Percentiles rank a stretch among this genome's conserved stretches.
Conservation (phyloP, 2,797 vertebrate genomes). For the Mormyrops attenuatus region DNA sequence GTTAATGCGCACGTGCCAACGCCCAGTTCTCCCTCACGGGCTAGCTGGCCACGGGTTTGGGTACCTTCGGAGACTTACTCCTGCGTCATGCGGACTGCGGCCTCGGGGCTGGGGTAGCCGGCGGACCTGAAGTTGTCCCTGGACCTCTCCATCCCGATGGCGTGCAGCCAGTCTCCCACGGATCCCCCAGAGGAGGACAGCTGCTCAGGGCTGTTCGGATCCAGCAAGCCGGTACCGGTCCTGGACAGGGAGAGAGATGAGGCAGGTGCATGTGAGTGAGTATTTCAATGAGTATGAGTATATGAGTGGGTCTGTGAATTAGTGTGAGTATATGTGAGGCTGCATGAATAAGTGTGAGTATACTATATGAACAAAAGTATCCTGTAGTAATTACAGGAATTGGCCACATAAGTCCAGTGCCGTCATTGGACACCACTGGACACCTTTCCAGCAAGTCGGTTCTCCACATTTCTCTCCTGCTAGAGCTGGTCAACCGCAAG, state of each 20-base stretch:
- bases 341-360: not conserved
- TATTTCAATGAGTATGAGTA: not conserved
- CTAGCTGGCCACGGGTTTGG: not conserved
- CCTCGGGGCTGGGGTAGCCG: conserved; percentile 88
- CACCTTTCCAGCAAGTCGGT: not conserved
- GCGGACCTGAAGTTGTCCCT: conserved; percentile 93
- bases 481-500: not conserved
- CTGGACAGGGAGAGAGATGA: conserved; percentile 49
- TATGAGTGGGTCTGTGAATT: not conserved
- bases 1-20: conserved; percentile 8
- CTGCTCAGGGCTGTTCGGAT: conserved; percentile 80
- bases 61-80: conserved; percentile 75
- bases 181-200: conserved; percentile 83
- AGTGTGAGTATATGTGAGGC: not conserved
- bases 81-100: conserved; percentile 91
- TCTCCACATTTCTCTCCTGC: not conserved
- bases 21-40: not conserved
- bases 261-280: not conserved
- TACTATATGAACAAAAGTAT: not conserved
- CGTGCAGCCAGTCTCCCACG: conserved; percentile 87
- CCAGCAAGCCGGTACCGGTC: conserved; percentile 79
- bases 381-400: not conserved
- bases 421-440: not conserved
- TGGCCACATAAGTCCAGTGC: not conserved
- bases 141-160: conserved; percentile 94